Base-by-base conservation (phyloP, 2,888 invertebrate genomes). In the Volucella inflata region DNA sequence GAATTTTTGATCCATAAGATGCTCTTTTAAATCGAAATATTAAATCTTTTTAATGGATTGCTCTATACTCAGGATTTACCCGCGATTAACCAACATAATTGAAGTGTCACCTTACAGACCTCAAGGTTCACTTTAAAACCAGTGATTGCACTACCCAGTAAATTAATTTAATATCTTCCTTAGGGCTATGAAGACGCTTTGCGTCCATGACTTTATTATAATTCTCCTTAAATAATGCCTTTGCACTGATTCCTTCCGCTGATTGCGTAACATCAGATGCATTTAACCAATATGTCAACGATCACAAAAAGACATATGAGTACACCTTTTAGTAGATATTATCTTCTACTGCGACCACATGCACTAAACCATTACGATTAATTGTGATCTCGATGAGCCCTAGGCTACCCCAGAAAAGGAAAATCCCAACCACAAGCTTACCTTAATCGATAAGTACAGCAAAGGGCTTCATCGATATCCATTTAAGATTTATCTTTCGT, bases 331-430 rank as follows among this genome's bases (percentile, higher is more conserved):
- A 17, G 10, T 42, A 55, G 78, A 82, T 77, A 67, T 36, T 44
- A 82, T 71, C 77, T 70, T 51, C 51, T 55, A 68, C 44, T 79
- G 46, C 30, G 83, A 59, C 79, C 79, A 83, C 83, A 83, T 74
- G 62, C 78, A 59, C 21, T n/a, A 16, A 50, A 46, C 44, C 48
- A 67, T 14, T 21, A 30, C 48, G 50, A 55, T 65, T 67, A 65
- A 71, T 59, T 50, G 67, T 74, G 40, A 79, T 74, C 79, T 79
- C 36, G 57, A 51, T 71, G 11, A 16, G 70, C 79, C 68, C 36
- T n/a, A 50, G 79, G 68, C 9, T 42, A 14, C 38, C 30, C 62
- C 62, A 55, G 46, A 67, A 40, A 21, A 38, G 16, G 21, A 21
- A n/a, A 44, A 30, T n/a, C 46, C 12, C 44, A 30, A 36, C 42